Conservation (phyloP, 2,113 vertebrate genomes). For the Tinamus guttatus region DNA sequence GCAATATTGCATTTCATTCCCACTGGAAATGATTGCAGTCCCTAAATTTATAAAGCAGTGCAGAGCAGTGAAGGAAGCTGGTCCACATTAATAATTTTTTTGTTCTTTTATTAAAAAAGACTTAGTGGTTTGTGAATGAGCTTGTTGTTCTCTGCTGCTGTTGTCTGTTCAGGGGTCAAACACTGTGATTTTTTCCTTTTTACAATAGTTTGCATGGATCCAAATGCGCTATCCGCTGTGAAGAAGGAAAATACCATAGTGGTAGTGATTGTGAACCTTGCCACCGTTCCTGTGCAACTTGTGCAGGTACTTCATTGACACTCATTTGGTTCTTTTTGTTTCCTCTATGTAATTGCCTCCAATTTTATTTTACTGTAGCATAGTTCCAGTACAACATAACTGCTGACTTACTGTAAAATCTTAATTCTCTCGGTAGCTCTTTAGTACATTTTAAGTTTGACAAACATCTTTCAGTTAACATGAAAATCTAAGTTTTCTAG, state of each 20-base stretch:
- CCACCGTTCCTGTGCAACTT: conserved; percentile 91
- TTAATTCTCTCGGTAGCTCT: not conserved
- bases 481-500: not conserved
- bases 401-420: not conserved
- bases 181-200: not conserved
- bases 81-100: not conserved
- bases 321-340: not conserved
- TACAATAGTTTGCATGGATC: conserved; percentile 88
- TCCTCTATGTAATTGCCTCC: not conserved
- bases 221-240: conserved; percentile 89
- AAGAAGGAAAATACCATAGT: conserved; percentile 90
- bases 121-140: not conserved
- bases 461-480: not conserved
- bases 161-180: not conserved
- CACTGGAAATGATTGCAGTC: not conserved
- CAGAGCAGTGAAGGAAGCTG: not conserved
- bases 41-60: not conserved
- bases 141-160: not conserved
- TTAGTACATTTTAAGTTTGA: not conserved
- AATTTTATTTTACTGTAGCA: not conserved
- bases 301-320: conserved; percentile 84
- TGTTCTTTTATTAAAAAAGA: not conserved
- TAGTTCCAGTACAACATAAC: not conserved
- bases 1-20: not conserved
- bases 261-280: conserved; percentile 91